Evolutionary conservation across 2,113 vertebrate species (phyloP).

Genomic region (Albula goreensis): DNA sequence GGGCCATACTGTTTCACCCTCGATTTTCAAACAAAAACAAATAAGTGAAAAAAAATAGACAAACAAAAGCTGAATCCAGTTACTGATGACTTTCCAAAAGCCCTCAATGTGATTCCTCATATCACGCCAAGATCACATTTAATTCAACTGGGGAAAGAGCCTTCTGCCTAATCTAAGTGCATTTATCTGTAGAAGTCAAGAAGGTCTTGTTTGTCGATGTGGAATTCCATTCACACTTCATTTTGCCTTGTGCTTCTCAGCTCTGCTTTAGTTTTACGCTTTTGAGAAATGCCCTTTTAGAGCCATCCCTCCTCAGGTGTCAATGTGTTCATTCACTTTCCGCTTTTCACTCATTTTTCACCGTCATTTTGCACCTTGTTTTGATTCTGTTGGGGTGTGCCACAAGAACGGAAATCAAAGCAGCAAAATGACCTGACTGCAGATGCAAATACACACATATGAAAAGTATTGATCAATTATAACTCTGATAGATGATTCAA

Average conservation of each 20-base stretch:
- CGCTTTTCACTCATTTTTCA: neutral
- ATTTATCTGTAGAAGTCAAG: neutral
- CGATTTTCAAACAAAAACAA: neutral
- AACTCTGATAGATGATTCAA: constrained; percentile 5
- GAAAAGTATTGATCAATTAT: neutral
- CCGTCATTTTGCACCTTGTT: neutral
- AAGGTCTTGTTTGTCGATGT: neutral
- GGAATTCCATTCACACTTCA: neutral
- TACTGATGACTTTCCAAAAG: neutral
- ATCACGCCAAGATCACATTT: neutral
- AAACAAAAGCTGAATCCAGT: neutral
- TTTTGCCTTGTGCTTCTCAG: neutral
- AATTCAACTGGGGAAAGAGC: neutral
- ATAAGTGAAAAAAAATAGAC: neutral
- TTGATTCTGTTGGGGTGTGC: neutral
- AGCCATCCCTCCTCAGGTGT: neutral
- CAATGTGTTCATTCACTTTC: neutral
- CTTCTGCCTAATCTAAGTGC: neutral
- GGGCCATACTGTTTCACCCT: neutral
- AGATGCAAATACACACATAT: neutral
- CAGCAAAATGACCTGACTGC: neutral
- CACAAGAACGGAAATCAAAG: neutral
- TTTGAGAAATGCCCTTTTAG: neutral
- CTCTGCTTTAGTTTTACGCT: neutral
- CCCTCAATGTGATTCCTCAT: neutral